These are phyloP conservation scores for Speoplatyrhinus poulsoni DNA, from an alignment of 2,113 vertebrate genomes.

Conservation along the genomic window DNA sequence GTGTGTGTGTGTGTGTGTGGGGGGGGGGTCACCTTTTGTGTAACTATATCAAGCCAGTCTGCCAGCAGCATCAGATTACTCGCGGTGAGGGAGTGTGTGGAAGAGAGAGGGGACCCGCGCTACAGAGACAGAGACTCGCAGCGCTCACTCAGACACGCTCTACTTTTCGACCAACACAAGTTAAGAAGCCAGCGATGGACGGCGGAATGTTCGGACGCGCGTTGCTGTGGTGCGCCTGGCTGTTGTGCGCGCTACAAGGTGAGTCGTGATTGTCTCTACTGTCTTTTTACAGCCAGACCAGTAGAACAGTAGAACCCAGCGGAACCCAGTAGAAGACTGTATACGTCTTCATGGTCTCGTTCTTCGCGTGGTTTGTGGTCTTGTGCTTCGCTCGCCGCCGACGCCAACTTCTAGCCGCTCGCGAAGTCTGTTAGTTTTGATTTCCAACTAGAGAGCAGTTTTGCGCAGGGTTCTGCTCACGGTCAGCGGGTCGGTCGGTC, in stretches of 20 bases:
- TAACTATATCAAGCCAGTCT: slow-evolving; percentile 80
- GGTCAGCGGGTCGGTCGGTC: no score
- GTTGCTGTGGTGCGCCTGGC: slow-evolving; percentile 68
- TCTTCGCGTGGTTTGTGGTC: no score
- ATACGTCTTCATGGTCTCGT: no score
- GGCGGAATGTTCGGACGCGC: slow-evolving; percentile 61
- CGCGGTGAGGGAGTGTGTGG: slow-evolving; percentile 14
- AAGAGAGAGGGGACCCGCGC: slow-evolving; percentile 35
- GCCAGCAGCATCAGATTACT: slow-evolving; percentile 79
- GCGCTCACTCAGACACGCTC: slow-evolving; percentile 31
- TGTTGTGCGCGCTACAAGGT: slow-evolving; percentile 70
- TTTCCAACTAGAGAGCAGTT: no score
- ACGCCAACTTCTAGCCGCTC: no score
- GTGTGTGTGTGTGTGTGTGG: slow-evolving; percentile 8
- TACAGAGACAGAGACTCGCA: slow-evolving; percentile 36
- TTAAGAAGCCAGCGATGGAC: slow-evolving; percentile 61
- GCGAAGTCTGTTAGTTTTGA: no score
- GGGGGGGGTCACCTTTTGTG: slow-evolving; percentile 80
- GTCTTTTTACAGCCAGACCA: background rate
- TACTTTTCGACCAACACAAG: slow-evolving; percentile 33
- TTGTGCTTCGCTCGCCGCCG: no score
- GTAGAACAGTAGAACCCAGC: background rate
- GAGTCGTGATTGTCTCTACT: slow-evolving; percentile 18
- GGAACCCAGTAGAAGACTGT: no score
- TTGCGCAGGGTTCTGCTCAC: no score